phyloP scores from a whole-genome alignment of 2,888 invertebrate genomes.

The Ophraella communa region DNA sequence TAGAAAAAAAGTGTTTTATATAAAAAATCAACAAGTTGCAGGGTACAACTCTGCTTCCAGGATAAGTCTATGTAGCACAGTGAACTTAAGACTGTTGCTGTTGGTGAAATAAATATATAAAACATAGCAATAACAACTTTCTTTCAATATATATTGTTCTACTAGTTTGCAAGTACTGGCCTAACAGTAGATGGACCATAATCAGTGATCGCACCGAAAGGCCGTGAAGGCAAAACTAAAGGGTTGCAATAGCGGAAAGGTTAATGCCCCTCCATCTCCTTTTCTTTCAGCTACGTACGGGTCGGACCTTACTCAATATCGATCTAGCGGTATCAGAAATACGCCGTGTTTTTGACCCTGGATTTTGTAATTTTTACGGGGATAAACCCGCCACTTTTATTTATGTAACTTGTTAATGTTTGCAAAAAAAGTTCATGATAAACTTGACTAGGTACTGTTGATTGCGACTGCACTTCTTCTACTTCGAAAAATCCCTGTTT shows the following conservation, averaged over 20 bases:
- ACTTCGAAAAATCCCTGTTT: no score
- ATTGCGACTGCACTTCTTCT: no score
- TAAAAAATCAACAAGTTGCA: no score
- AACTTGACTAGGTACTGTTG: no score
- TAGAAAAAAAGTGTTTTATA: no score
- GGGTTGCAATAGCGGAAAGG: slow-evolving; percentile 20
- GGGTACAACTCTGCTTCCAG: no score
- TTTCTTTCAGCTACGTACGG: neutral
- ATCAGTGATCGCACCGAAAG: slow-evolving; percentile 6
- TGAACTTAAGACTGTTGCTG: no score
- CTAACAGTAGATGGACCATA: slow-evolving; percentile 4
- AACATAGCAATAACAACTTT: no score
- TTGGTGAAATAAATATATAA: neutral
- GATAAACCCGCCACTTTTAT: neutral
- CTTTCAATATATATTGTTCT: neutral
- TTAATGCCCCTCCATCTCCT: slow-evolving; percentile 1
- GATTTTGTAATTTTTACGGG: neutral
- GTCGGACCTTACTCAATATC: slow-evolving; percentile 16
- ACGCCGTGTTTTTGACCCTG: slow-evolving; percentile 1
- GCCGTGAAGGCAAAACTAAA: slow-evolving; percentile 8
- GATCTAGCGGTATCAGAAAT: neutral
- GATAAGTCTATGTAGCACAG: no score
- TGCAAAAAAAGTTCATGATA: no score
- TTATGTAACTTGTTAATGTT: neutral
- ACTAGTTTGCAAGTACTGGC: neutral